Evolutionary conservation across 1,140 invertebrate genomes (phyloP).

Genomic region (Gyrodactylus bullatarudis): DNA sequence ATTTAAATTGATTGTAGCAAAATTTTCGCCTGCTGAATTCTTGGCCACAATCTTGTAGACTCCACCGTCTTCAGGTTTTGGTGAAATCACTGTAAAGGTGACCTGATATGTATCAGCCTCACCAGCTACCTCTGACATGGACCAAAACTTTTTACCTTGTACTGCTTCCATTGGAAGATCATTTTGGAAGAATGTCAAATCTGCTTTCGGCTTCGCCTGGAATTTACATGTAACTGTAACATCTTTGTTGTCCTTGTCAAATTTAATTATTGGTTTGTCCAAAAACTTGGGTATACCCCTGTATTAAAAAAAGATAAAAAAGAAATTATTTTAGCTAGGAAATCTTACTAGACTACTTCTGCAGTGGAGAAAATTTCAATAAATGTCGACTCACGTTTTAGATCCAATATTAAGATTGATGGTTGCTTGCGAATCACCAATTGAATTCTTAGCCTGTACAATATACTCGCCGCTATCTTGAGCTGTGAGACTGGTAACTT

Average conservation of each 20-base stretch:
- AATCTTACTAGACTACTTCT: no score
- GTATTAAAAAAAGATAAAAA: not conserved
- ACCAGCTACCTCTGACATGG: conserved; percentile 11
- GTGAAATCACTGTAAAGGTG: conserved; percentile 58
- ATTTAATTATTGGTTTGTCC: conserved; percentile 10
- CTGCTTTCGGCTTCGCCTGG: conserved; percentile 14
- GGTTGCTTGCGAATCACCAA: conserved; percentile 78
- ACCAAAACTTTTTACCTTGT: conserved; percentile 12
- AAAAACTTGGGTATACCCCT: not conserved
- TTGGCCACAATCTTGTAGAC: conserved; percentile 92
- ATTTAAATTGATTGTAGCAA: conserved; percentile 95
- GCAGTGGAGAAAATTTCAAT: no score
- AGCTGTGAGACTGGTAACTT: conserved; percentile 72
- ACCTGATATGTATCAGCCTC: conserved; percentile 42
- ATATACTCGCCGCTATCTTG: conserved; percentile 79
- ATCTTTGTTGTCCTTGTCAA: conserved; percentile 11
- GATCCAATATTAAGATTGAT: conserved; percentile 80
- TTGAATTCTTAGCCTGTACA: conserved; percentile 80
- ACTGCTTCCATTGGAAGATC: conserved; percentile 11
- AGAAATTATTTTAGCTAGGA: not conserved
- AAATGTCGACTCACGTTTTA: conserved; percentile 50
- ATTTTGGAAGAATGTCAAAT: conserved; percentile 14
- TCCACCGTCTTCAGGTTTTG: conserved; percentile 66
- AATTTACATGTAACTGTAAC: conserved; percentile 14
- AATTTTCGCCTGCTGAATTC: conserved; percentile 87